phyloP scores from a whole-genome alignment of 1,140 invertebrate genomes.

The Bilobella aurantiaca region DNA sequence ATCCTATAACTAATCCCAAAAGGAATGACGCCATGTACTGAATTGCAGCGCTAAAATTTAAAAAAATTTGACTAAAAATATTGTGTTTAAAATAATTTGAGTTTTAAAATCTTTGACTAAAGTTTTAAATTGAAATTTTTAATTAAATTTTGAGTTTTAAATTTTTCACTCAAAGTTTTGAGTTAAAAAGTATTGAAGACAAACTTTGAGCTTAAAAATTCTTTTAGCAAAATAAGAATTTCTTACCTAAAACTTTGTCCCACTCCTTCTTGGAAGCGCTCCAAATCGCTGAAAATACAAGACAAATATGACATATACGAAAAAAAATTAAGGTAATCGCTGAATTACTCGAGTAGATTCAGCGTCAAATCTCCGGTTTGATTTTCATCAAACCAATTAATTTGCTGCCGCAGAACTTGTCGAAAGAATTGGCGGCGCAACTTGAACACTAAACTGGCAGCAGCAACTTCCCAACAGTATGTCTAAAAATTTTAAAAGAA shows the following conservation, averaged over 20 bases:
- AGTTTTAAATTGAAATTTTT: constrained; percentile 43
- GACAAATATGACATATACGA: background rate
- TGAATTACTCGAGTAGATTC: constrained; percentile 62
- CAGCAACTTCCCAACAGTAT: constrained; percentile 39
- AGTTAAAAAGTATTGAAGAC: constrained; percentile 52
- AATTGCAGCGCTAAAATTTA: constrained; percentile 46
- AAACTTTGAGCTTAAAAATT: too few species aligned
- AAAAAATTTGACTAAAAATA: background rate
- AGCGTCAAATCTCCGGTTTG: constrained; percentile 68
- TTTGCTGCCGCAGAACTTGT: constrained; percentile 53
- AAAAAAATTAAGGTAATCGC: background rate
- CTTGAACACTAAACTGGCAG: constrained; percentile 38
- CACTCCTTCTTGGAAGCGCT: constrained; percentile 76
- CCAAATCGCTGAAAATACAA: constrained; percentile 57
- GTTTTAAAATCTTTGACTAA: too few species aligned
- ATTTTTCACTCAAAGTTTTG: background rate
- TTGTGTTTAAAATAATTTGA: constrained; percentile 44
- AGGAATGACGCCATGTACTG: constrained; percentile 58
- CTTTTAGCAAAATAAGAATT: too few species aligned
- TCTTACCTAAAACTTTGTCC: constrained; percentile 75
- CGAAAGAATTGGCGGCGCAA: constrained; percentile 39
- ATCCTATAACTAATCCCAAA: constrained; percentile 47
- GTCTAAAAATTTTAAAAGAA: constrained; percentile 31
- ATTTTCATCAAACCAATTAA: constrained; percentile 70
- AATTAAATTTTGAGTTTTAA: too few species aligned